These are phyloP conservation scores for Heliconius hewitsoni DNA, from an alignment of 1,140 invertebrate genomes.

Conservation along the genomic window DNA sequence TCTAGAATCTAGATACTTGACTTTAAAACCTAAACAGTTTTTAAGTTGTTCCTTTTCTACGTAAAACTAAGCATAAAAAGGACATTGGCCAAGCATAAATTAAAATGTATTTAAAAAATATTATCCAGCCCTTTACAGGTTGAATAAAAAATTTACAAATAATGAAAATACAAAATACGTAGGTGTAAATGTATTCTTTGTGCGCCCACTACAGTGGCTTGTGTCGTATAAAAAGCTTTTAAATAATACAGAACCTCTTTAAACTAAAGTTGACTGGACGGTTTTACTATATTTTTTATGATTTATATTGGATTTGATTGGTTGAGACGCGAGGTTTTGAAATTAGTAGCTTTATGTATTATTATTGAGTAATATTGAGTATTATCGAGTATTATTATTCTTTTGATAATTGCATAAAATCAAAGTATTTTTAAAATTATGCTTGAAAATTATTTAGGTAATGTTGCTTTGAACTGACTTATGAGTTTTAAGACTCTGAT, in stretches of 20 bases:
- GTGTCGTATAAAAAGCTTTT: constrained; percentile 39
- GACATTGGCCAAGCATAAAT: neutral
- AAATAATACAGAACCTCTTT: constrained; percentile 38
- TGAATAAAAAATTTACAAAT: constrained; percentile 28
- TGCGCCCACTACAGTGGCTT: constrained; percentile 34
- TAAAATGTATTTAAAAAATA: neutral
- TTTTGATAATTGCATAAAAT: neutral
- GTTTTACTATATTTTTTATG: constrained; percentile 19
- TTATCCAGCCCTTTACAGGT: neutral
- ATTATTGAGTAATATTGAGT: no score
- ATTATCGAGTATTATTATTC: no score
- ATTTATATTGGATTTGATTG: constrained; percentile 14
- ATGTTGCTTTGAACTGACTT: neutral
- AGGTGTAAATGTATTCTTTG: constrained; percentile 40
- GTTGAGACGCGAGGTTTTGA: neutral
- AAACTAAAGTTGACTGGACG: constrained; percentile 23
- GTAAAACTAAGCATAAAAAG: no score
- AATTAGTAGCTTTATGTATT: neutral
- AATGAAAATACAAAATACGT: neutral
- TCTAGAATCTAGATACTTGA: no score
- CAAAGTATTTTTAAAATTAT: constrained; percentile 2
- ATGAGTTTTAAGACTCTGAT: neutral
- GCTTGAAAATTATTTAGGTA: neutral
- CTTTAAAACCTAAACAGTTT: no score
- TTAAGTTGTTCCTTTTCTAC: no score